Percentiles rank a stretch among this genome's conserved stretches.
Conservation (phyloP, 2,888 invertebrate species). For the Margaritifera margaritifera region DNA sequence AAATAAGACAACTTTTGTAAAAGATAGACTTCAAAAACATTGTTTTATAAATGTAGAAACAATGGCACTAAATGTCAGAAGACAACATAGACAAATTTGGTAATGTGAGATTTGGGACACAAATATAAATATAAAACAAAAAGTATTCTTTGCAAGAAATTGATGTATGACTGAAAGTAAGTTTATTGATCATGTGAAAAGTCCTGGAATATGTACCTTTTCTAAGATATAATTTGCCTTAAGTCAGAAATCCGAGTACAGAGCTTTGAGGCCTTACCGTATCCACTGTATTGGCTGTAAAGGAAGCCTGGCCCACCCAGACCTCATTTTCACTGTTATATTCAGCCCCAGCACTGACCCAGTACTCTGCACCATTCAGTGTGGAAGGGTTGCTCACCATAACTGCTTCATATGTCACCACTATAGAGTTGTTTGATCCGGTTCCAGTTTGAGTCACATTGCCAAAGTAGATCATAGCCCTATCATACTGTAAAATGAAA, state of each 20-base stretch:
- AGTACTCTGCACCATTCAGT: slow-evolving; percentile 49
- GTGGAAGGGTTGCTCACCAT: slow-evolving; percentile 50
- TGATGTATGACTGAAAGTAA: background rate
- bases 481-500: slow-evolving; percentile 54
- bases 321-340: slow-evolving; percentile 63
- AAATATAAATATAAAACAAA: too few relatives aligned
- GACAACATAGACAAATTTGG: too few relatives aligned
- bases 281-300: slow-evolving; percentile 33
- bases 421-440: slow-evolving; percentile 37
- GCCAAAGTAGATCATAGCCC: slow-evolving; percentile 63
- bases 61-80: too few relatives aligned
- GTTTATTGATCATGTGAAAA: background rate
- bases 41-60: too few relatives aligned
- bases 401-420: slow-evolving; percentile 62
- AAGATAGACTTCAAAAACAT: too few relatives aligned
- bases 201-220: too few relatives aligned
- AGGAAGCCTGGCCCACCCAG: slow-evolving; percentile 69
- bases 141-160: too few relatives aligned
- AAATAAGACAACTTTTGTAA: too few relatives aligned
- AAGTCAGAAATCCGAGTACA: too few relatives aligned
- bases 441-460: slow-evolving; percentile 49
- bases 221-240: background rate
- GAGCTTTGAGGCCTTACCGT: slow-evolving; percentile 26
- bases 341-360: slow-evolving; percentile 71
- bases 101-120: too few relatives aligned